Evolutionary conservation across 2,113 vertebrate genomes (phyloP).

Genomic region (Menura novaehollandiae): DNA sequence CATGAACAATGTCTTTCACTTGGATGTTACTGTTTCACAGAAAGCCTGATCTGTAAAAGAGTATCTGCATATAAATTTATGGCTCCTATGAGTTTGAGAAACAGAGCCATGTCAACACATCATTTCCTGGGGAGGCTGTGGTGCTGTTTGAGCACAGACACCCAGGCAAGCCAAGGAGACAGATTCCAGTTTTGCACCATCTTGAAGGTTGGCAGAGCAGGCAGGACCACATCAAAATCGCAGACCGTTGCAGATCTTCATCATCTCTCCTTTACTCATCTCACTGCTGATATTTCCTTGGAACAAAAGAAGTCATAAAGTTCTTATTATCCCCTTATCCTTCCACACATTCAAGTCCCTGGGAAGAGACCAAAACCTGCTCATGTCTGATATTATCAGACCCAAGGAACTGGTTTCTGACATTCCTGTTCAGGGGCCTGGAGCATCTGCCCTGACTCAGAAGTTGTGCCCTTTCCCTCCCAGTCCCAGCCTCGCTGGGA

Average conservation of each 20-base stretch:
- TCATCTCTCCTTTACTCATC: slow-evolving; percentile 1
- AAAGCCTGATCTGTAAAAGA: neutral
- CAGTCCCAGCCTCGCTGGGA: neutral
- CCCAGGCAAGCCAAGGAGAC: neutral
- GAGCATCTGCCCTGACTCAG: neutral
- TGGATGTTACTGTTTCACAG: neutral
- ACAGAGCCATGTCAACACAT: neutral
- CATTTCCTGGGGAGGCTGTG: neutral
- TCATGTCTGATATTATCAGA: neutral
- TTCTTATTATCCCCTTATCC: neutral
- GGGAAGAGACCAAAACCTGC: neutral
- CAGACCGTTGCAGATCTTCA: slow-evolving; percentile 7
- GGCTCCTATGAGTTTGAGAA: neutral
- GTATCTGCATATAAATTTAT: slow-evolving; percentile 9
- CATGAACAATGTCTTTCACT: neutral
- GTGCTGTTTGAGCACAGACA: neutral
- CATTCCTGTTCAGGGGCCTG: neutral
- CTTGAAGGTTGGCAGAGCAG: neutral
- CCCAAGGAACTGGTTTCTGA: neutral
- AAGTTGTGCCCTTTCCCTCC: neutral
- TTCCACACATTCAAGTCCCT: neutral
- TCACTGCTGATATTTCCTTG: neutral
- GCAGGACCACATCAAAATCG: neutral
- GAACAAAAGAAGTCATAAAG: slow-evolving; percentile 18
- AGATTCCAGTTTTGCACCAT: neutral